Conservation (phyloP, 2,888 invertebrate species). For the Euclidia mi region DNA sequence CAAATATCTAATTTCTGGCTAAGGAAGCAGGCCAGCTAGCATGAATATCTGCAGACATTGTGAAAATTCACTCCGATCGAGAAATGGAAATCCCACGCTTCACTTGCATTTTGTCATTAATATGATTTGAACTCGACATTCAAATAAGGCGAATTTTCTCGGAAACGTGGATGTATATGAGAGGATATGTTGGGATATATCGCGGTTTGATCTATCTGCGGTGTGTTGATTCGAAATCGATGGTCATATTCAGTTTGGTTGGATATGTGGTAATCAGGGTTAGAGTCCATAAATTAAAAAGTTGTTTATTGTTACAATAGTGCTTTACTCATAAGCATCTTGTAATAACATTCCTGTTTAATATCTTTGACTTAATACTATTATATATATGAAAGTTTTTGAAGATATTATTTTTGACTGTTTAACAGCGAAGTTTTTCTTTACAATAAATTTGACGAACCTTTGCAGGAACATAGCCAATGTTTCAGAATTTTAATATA, state of each 20-base stretch:
- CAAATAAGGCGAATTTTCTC: slow-evolving; percentile 58
- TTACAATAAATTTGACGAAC: too few species aligned
- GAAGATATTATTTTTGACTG: too few species aligned
- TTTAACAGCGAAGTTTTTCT: too few species aligned
- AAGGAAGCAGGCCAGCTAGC: slow-evolving; percentile 75
- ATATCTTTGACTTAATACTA: too few species aligned
- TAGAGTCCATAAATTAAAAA: not conserved
- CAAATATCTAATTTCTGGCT: slow-evolving; percentile 78
- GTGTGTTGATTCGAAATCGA: slow-evolving; percentile 21
- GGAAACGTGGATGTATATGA: slow-evolving; percentile 37
- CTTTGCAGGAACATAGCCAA: too few species aligned
- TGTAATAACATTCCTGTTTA: too few species aligned
- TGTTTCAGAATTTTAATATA: too few species aligned
- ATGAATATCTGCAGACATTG: slow-evolving; percentile 85
- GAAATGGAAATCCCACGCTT: slow-evolving; percentile 81
- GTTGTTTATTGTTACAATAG: too few species aligned
- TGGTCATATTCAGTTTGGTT: slow-evolving; percentile 21
- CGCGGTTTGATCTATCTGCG: slow-evolving; percentile 25
- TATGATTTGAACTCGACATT: slow-evolving; percentile 75
- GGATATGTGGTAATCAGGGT: slow-evolving; percentile 1
- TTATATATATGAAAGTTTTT: too few species aligned
- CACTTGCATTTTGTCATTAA: slow-evolving; percentile 81
- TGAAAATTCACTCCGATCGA: slow-evolving; percentile 77
- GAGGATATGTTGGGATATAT: slow-evolving; percentile 44
- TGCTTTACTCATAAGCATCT: too few species aligned